phyloP scores from a whole-genome alignment of 2,113 vertebrate species.

The Bagarius yarrelli region DNA sequence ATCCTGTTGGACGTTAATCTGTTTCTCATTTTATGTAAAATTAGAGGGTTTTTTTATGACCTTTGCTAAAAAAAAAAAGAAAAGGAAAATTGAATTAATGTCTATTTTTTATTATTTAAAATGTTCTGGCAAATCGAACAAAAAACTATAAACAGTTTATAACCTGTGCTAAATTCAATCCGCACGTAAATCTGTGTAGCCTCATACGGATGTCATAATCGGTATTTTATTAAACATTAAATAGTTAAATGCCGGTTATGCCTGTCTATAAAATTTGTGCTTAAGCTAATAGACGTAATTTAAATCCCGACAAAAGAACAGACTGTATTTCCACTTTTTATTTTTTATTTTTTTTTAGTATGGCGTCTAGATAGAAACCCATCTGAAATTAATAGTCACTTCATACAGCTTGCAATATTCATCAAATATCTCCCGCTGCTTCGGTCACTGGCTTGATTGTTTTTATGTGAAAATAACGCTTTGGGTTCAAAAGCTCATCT shows the following conservation, averaged over 20 bases:
- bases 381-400: neutral
- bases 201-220: neutral
- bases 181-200: neutral
- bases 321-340: too few relatives aligned
- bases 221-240: too few relatives aligned
- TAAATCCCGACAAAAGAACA: neutral
- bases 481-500: neutral
- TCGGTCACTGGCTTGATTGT: neutral
- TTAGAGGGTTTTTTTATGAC: too few relatives aligned
- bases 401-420: neutral
- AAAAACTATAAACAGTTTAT: too few relatives aligned
- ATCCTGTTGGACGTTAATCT: too few relatives aligned
- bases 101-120: too few relatives aligned
- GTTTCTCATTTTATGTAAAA: too few relatives aligned
- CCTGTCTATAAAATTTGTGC: neutral
- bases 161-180: too few relatives aligned
- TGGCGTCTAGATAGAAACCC: neutral
- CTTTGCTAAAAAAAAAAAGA: too few relatives aligned
- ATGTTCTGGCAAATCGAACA: too few relatives aligned
- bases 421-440: neutral
- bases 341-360: neutral
- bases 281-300: neutral
- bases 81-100: too few relatives aligned
- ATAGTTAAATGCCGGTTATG: neutral
- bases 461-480: conserved; percentile 5